phyloP scores from a whole-genome alignment of 2,113 vertebrate species.

The Notothenia coriiceps region DNA sequence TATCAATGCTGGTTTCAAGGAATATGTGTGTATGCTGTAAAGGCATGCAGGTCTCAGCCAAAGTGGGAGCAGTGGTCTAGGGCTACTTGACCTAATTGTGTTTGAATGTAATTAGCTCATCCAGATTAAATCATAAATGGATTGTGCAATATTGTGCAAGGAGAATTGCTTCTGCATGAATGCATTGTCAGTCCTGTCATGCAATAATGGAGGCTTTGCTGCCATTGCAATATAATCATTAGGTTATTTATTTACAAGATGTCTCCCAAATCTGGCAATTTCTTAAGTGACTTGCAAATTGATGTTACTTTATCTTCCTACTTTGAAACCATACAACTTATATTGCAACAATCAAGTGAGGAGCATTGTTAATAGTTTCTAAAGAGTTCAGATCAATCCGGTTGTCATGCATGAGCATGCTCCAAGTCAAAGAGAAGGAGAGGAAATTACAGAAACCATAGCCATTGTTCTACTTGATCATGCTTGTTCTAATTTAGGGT shows the following conservation, averaged over 20 bases:
- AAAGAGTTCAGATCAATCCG: slow-evolving; percentile 74
- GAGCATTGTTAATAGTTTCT: slow-evolving; percentile 68
- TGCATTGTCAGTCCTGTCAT: slow-evolving; percentile 75
- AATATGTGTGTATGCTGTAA: slow-evolving; percentile 73
- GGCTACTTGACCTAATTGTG: slow-evolving; percentile 70
- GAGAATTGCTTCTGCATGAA: slow-evolving; percentile 75
- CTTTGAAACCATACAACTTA: slow-evolving; percentile 77
- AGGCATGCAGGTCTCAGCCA: slow-evolving; percentile 81
- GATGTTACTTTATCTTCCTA: slow-evolving; percentile 59
- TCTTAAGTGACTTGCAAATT: slow-evolving; percentile 55
- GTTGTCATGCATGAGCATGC: slow-evolving; percentile 81
- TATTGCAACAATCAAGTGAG: slow-evolving; percentile 80
- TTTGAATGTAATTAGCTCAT: slow-evolving; percentile 71
- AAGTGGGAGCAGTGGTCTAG: slow-evolving; percentile 76
- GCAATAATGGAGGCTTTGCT: slow-evolving; percentile 79
- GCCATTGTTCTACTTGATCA: slow-evolving; percentile 70
- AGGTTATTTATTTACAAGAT: slow-evolving; percentile 57
- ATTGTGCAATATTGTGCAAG: slow-evolving; percentile 66
- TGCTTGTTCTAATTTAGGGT: slow-evolving; percentile 78
- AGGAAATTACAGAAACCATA: slow-evolving; percentile 76
- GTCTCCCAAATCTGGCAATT: slow-evolving; percentile 75
- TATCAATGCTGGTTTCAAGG: slow-evolving; percentile 70
- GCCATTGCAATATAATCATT: slow-evolving; percentile 81
- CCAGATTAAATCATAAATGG: slow-evolving; percentile 68
- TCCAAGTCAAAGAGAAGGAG: slow-evolving; percentile 82